Evolutionary conservation across 64 coral and sea anemone genomes (phyloP), one percentile per base, ranked within the genome.

Genomic region (Pachyseris speciosa): DNA sequence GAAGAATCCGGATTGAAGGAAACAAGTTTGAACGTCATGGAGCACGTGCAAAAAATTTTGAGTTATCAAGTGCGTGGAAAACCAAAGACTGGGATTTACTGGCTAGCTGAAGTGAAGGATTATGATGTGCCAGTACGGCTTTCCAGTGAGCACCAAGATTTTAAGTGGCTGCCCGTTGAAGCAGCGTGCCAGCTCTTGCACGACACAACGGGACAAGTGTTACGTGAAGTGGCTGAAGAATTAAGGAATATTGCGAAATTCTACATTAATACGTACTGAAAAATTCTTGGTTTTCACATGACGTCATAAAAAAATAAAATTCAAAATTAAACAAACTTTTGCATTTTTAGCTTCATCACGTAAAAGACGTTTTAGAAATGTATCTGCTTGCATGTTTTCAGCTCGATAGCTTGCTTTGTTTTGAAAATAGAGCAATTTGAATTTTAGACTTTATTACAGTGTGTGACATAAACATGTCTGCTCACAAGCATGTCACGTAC

Each of bases 61-160:
- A 31, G 86, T 75, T 98, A 98, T 63, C 42, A 91, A 5, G 96
- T 98, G 9, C 89, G 86, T 32, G 96, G 96, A 30, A 83, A 64
- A 36, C 51, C 86, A 13, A 98, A 98, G 80, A 98, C 85, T 51
- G 96, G 95, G 53, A 93, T 99, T 86, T 99, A 99, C 84, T 99
- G 97, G 97, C 85, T 80, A 37, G 97, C 97, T 83, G 91, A 89
- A 63, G 79, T 99, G 10, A 93, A 50, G 50, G 60, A 99, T 29
- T 89, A 86, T n/a, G 40, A 95, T 27, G 72, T 47, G 20, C 41
- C 40, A 57, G 87, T 99, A 72, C 70, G 64, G 42, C 75, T 99
- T 27, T 99, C 97, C 8, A 24, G 51, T 13, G 97, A 99, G 44
- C 97, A 99, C 58, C 97, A 93, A 75, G 87, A 90, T n/a, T 99